phyloP scores from a whole-genome alignment of 2,888 invertebrate genomes.

The Gastrophysa polygoni region DNA sequence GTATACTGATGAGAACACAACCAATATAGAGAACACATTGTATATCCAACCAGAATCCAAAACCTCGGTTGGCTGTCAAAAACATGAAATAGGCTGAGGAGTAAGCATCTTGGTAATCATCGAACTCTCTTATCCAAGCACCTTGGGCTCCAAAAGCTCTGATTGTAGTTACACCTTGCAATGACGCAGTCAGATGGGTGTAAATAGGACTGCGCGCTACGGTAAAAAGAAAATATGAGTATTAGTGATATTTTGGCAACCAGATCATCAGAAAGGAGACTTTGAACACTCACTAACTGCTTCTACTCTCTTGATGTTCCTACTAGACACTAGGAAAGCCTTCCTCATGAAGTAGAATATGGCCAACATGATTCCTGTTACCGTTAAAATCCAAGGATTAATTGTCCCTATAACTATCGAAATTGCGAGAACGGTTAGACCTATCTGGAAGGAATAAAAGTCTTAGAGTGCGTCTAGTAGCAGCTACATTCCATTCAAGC shows the following conservation, averaged over 20 bases:
- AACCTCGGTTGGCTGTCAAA: slow-evolving; percentile 66
- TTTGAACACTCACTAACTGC: slow-evolving; percentile 58
- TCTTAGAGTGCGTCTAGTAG: too few species aligned
- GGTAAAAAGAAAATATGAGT: slow-evolving; percentile 18
- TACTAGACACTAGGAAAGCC: slow-evolving; percentile 73
- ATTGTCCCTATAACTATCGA: slow-evolving; percentile 71
- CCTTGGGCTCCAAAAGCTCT: slow-evolving; percentile 71
- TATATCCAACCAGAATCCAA: slow-evolving; percentile 72
- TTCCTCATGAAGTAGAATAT: slow-evolving; percentile 68
- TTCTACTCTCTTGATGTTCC: slow-evolving; percentile 73
- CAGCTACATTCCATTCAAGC: too few species aligned
- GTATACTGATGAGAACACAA: slow-evolving; percentile 54
- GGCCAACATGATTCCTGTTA: slow-evolving; percentile 66
- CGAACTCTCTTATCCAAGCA: slow-evolving; percentile 65
- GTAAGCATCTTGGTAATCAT: slow-evolving; percentile 68
- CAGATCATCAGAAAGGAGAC: too few species aligned
- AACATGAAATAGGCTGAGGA: slow-evolving; percentile 76
- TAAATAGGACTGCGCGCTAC: slow-evolving; percentile 80
- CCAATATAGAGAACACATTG: slow-evolving; percentile 69
- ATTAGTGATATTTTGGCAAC: too few species aligned
- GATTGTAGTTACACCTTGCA: slow-evolving; percentile 80
- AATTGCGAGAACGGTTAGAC: slow-evolving; percentile 33
- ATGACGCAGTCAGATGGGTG: slow-evolving; percentile 73
- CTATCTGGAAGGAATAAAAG: slow-evolving; percentile 39
- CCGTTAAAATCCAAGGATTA: slow-evolving; percentile 70